A percentile compares a stretch with the other conserved stretches of the same genome.
These are phyloP conservation scores for Dicrostonyx torquatus DNA, from an alignment of 2,797 vertebrate genomes.

Conservation along the genomic window DNA sequence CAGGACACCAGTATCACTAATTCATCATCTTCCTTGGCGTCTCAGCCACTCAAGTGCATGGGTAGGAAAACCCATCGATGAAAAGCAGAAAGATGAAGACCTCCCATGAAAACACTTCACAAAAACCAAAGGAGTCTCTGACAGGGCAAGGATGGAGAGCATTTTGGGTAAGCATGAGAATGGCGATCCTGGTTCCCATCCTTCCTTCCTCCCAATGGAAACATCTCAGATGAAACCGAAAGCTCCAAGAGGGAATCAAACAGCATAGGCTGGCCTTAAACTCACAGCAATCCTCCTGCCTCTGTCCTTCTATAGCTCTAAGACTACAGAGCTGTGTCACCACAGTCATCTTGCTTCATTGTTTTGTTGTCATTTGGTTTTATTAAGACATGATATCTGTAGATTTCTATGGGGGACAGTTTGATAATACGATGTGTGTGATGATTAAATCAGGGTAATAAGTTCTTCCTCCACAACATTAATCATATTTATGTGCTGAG, in stretches of 20 bases:
- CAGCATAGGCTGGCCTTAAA: not conserved
- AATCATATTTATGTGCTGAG: not conserved
- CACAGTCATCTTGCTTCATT: not conserved
- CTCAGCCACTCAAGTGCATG: not conserved
- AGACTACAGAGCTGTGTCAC: not conserved
- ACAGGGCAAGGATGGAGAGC: not conserved
- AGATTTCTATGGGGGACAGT: not conserved
- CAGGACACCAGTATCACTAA: conserved; percentile 69
- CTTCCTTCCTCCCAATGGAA: not conserved
- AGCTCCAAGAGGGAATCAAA: not conserved
- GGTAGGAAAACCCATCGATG: not conserved
- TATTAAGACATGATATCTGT: not conserved
- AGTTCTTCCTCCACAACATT: not conserved
- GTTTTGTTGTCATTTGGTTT: not conserved
- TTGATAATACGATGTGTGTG: not conserved
- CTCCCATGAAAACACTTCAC: not conserved
- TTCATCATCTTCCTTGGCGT: conserved; percentile 67
- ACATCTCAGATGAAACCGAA: not conserved
- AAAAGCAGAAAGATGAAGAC: conserved; percentile 27
- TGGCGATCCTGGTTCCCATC: no score
- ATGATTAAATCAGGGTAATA: not conserved
- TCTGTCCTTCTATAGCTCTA: not conserved
- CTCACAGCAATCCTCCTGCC: not conserved
- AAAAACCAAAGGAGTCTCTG: not conserved
- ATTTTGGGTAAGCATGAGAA: not conserved